Conservation (phyloP, 2,888 invertebrate species). For the Ellobium chinense region DNA sequence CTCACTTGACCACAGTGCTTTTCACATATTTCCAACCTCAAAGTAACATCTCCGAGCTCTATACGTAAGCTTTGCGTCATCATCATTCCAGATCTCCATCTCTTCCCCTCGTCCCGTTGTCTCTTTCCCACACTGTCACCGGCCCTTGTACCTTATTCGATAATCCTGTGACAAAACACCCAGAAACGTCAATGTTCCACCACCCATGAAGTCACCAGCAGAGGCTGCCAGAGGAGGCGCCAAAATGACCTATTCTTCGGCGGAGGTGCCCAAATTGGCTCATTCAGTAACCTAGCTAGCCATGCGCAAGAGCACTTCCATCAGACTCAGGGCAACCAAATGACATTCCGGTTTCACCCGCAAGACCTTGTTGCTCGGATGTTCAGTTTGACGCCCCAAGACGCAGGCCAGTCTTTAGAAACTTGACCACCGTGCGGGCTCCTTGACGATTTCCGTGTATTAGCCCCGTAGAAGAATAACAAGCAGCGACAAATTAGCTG, state of each 20-base stretch:
- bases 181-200: not conserved
- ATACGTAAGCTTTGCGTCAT: too few species aligned
- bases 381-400: not conserved
- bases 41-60: too few species aligned
- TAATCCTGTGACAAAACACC: not conserved
- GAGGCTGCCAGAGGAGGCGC: not conserved
- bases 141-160: not conserved
- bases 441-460: not conserved
- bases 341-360: not conserved
- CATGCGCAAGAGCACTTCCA: too few species aligned
- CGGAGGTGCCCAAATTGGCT: not conserved
- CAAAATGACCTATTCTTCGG: not conserved
- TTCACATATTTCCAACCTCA: too few species aligned
- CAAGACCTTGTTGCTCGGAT: not conserved
- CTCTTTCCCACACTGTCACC: too few species aligned
- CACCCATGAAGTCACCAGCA: not conserved
- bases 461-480: not conserved
- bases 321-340: too few species aligned
- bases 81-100: too few species aligned
- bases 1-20: too few species aligned
- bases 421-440: too few species aligned
- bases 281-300: too few species aligned
- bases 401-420: too few species aligned
- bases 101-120: too few species aligned
- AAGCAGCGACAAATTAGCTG: not conserved